Evolutionary conservation across 1,140 invertebrate species (phyloP), one percentile per base, ranked within the genome.

Genomic region (Cyphomyrmex costatus): DNA sequence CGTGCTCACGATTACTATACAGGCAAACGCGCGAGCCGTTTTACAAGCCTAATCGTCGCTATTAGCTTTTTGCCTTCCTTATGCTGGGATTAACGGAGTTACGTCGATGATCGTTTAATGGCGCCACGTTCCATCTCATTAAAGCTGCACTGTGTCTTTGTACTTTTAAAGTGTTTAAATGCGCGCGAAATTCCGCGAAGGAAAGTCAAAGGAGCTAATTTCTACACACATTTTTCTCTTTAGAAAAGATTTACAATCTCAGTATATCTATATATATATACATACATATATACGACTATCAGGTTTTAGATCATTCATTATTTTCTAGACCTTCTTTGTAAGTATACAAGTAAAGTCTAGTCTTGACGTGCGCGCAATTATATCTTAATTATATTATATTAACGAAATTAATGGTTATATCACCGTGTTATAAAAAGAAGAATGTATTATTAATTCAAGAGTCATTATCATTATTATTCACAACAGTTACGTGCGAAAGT

Each of bases 11-110:
- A 58, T 60, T 60, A 49, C 19, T n/a, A n/a, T n/a, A 16, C 36
- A 19, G 19, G 24, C 21, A 19, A 58, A 2, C 65, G 21, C 33
- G 16, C 46, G 14, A 4, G 7, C 14, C 24, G 66, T 36, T 83
- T 82, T 73, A 73, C 53, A 61, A 49, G 53, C 36, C 68, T 83
- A 83, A 83, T 83, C 68, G 19, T 60, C 79, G 68, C 68, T 61
- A 73, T 83, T 83, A 83, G 68, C 79, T 83, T 83, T 83, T 83
- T 73, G 19, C 16, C 51, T 71, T 73, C 36, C 36, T 83, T 51
- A 82, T 10, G 30, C 27, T 27, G 36, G 4, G 36, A 73, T 83
- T 53, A 83, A 60, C 66, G 19, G 19, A 83, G 33, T 60, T 73
- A 60, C 24, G 53, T 24, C 79, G 36, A 73, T 60, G 79, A 83